Evolutionary conservation across 2,797 vertebrate species (phyloP).

Genomic region (Tachyglossus aculeatus): DNA sequence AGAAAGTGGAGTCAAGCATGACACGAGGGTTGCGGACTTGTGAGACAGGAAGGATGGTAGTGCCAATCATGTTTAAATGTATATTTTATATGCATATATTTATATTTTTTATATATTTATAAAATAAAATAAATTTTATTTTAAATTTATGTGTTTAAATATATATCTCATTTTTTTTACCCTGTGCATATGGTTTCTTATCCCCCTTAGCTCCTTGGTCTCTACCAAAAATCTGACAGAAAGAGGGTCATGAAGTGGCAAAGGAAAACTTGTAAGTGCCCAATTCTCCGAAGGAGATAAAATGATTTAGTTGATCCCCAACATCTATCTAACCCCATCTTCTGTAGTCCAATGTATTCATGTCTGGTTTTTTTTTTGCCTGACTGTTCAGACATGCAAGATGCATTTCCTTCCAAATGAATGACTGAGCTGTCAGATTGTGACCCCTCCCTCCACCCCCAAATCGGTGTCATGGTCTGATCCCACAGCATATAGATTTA

Average conservation of each 20-base stretch:
- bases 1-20: too few relatives aligned
- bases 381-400: background rate
- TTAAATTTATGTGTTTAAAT: too few relatives aligned
- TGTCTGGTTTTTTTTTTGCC: background rate
- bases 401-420: background rate
- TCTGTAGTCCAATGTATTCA: background rate
- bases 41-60: too few relatives aligned
- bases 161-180: too few relatives aligned
- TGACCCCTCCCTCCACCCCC: background rate
- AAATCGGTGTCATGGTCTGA: conserved; percentile 1
- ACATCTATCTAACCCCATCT: background rate
- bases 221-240: background rate
- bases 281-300: conserved; percentile 28
- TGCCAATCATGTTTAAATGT: too few relatives aligned
- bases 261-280: conserved; percentile 4
- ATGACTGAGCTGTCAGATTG: background rate
- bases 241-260: background rate
- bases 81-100: too few relatives aligned
- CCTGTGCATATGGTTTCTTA: background rate
- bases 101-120: too few relatives aligned
- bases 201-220: conserved; percentile 26
- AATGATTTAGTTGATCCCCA: background rate
- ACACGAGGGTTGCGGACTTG: too few relatives aligned
- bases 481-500: background rate
- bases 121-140: too few relatives aligned